phyloP scores from a whole-genome alignment of 1,140 invertebrate species.

The Yoshiicerus persimilis region DNA sequence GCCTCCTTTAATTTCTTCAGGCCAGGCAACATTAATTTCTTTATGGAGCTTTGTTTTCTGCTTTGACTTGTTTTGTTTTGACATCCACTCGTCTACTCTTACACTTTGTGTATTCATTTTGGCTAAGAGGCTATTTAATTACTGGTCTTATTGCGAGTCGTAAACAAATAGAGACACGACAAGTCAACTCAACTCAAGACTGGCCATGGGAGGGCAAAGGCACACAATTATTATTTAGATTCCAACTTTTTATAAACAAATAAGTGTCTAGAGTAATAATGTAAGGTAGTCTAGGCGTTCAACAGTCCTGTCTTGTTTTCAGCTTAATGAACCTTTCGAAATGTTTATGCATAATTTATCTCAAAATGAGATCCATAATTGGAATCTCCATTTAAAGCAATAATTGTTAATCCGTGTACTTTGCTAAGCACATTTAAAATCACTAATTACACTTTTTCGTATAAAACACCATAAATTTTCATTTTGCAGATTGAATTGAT shows the following conservation, averaged over 20 bases:
- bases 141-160: background rate
- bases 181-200: background rate
- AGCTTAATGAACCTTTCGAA: conserved; percentile 12
- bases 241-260: background rate
- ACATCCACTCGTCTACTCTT: background rate
- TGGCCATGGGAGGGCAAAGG: background rate
- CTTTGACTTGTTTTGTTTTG: background rate
- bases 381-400: background rate
- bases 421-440: background rate
- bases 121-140: background rate
- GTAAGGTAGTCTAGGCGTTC: background rate
- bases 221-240: background rate
- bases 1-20: background rate
- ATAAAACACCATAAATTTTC: background rate
- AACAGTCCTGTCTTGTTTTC: background rate
- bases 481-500: background rate
- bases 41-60: background rate
- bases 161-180: conserved; percentile 20
- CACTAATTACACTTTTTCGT: background rate
- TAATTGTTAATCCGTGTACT: background rate
- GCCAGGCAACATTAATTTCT: background rate
- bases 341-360: conserved; percentile 2
- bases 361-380: background rate
- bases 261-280: background rate
- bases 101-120: background rate